phyloP scores from a whole-genome alignment of 1,140 invertebrate genomes.

The Homarus americanus region DNA sequence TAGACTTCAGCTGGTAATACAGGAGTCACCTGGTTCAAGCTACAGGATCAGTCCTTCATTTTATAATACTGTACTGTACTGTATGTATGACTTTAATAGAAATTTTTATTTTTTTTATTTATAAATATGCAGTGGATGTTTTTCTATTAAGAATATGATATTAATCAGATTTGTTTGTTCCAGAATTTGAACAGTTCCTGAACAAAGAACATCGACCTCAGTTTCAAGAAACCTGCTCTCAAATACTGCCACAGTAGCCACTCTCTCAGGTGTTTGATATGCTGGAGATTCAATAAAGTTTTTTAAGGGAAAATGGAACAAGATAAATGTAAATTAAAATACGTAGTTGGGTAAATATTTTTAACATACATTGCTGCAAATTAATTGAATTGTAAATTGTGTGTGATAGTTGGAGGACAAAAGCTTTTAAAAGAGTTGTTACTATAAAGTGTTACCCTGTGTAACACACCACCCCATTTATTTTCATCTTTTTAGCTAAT shows the following conservation, averaged over 20 bases:
- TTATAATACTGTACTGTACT: background rate
- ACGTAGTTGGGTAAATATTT: no score
- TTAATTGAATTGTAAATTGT: no score
- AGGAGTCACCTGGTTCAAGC: no score
- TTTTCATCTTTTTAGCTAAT: no score
- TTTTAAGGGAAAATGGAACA: background rate
- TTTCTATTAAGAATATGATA: background rate
- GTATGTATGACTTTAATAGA: background rate
- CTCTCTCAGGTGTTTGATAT: background rate
- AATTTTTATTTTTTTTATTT: background rate
- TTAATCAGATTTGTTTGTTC: background rate
- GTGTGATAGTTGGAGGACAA: background rate
- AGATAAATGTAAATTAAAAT: no score
- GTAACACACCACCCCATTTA: no score
- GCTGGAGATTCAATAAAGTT: background rate
- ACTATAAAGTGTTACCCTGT: no score
- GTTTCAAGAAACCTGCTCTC: constrained; percentile 4
- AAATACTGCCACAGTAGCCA: background rate
- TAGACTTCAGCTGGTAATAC: no score
- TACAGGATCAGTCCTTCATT: background rate
- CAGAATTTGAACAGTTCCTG: constrained; percentile 37
- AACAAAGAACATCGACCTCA: constrained; percentile 1
- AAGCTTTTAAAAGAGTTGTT: background rate
- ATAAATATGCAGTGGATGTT: background rate
- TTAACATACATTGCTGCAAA: no score